These are phyloP conservation scores for Oscheius myriophilus DNA, from an alignment of 2,888 invertebrate species.

Conservation along the genomic window DNA sequence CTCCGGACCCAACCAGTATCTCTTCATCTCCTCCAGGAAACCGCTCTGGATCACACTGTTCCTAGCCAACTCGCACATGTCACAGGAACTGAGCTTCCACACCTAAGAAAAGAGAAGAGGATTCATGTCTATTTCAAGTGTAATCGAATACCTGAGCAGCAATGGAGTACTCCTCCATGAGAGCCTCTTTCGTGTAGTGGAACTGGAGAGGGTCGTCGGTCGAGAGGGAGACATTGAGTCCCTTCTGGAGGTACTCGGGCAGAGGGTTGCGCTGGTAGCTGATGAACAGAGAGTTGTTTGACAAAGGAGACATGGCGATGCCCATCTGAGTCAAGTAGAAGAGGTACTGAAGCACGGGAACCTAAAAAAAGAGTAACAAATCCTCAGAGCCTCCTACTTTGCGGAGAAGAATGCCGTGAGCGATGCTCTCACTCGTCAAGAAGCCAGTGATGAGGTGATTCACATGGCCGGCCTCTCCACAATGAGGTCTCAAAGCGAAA, in stretches of 20 bases:
- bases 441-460: slow-evolving; percentile 97
- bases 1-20: slow-evolving; percentile 96
- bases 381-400: slow-evolving; percentile 76
- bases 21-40: slow-evolving; percentile 94
- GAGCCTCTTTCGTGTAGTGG: slow-evolving; percentile 98
- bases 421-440: slow-evolving; percentile 96
- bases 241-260: slow-evolving; percentile 79
- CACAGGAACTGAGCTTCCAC: slow-evolving; percentile 97
- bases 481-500: slow-evolving; percentile 93
- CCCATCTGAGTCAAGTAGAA: slow-evolving; percentile 96
- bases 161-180: slow-evolving; percentile 99
- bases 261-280: slow-evolving; percentile 98
- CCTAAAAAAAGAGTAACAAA: slow-evolving; percentile 74
- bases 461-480: slow-evolving; percentile 96
- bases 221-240: slow-evolving; percentile 90
- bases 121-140: not conserved
- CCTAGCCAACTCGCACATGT: slow-evolving; percentile 96
- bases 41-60: slow-evolving; percentile 97
- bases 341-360: slow-evolving; percentile 95
- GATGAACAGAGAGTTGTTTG: slow-evolving; percentile 96
- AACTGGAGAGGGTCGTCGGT: slow-evolving; percentile 99
- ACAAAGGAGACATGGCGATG: slow-evolving; percentile 97
- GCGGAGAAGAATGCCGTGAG: slow-evolving; percentile 92
- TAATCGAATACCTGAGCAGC: slow-evolving; percentile 86
- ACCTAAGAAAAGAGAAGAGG: slow-evolving; percentile 80